Evolutionary conservation across 2,113 vertebrate genomes (phyloP), one percentile per base, ranked within the genome.

Genomic region (Cheirogaleus medius): DNA sequence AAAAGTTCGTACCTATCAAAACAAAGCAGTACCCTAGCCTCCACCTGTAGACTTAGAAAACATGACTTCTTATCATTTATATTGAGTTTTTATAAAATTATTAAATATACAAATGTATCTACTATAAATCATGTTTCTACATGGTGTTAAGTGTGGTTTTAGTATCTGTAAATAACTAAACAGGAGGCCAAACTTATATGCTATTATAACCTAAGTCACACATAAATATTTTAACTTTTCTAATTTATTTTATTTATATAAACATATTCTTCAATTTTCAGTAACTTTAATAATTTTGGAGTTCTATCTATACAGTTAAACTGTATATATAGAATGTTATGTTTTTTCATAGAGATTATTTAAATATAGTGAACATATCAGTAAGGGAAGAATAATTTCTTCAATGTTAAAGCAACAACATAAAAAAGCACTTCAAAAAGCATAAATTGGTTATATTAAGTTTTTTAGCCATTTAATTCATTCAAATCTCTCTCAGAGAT

Each of bases 11-110:
- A 92, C 6, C 64, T 63, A 52, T n/a, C 68, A 77, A 76, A 90
- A 77, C 44, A 82, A 77, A 77, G 52, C 18, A 39, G 34, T 58
- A 83, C 47, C 34, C 29, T 12, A 27, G 23, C 8, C 39, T 68
- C 66, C 68, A 13, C 3, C n/a, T 44, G 29, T 44, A 89, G 27
- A 82, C 44, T 56, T 71, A 17, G 32, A 18, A 90, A 95, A 39
- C 7, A n/a, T 49, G 21, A n/a, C 11, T 69, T 85, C 11, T 77
- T 80, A n/a, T 17, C 29, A 54, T 18, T 71, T 42, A 44, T 37
- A 66, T 82, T 90, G 56, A 68, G 25, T 74, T 91, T 93, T 78
- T 84, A n/a, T n/a, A n/a, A n/a, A n/a, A n/a, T n/a, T n/a, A n/a
- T n/a, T n/a, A n/a, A n/a, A n/a, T n/a, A n/a, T n/a, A n/a, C n/a